Conservation (phyloP, 1,140 invertebrate species). For the Triops longicaudatus region DNA sequence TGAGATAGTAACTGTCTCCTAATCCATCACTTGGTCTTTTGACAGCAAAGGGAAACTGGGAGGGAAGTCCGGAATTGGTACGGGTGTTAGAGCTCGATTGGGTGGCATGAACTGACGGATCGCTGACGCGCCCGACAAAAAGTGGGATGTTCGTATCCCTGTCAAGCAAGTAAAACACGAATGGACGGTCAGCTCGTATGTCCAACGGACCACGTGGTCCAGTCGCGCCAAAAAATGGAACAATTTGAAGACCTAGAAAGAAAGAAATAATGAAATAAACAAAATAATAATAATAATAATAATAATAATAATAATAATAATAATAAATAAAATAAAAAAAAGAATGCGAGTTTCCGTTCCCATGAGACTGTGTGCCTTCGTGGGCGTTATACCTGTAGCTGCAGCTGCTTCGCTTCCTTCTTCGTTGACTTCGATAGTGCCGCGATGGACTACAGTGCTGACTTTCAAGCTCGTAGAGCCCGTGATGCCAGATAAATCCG, state of each 20-base stretch:
- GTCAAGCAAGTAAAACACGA: constrained; percentile 24
- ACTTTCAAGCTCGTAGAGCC: constrained; percentile 42
- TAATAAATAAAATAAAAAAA: not conserved
- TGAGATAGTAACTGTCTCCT: not conserved
- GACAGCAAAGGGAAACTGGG: not conserved
- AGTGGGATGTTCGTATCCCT: constrained; percentile 21
- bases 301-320: not conserved
- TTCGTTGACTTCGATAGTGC: constrained; percentile 71
- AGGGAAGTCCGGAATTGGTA: not conserved
- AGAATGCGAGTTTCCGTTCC: not conserved
- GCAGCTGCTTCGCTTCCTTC: constrained; percentile 66
- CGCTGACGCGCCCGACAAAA: constrained; percentile 23
- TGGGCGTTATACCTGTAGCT: constrained; percentile 52
- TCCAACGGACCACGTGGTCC: constrained; percentile 24
- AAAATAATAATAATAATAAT: too few species aligned
- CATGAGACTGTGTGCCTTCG: constrained; percentile 43
- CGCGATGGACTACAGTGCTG: constrained; percentile 62
- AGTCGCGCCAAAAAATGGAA: constrained; percentile 11
- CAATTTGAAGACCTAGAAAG: constrained; percentile 23
- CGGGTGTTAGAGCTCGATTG: not conserved
- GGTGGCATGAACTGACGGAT: not conserved
- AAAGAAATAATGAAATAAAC: not conserved
- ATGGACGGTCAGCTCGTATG: constrained; percentile 23
- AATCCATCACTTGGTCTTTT: not conserved
- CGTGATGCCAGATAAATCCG: constrained; percentile 54